phyloP scores from a whole-genome alignment of 2,797 vertebrate genomes.

The Sciurus carolinensis region DNA sequence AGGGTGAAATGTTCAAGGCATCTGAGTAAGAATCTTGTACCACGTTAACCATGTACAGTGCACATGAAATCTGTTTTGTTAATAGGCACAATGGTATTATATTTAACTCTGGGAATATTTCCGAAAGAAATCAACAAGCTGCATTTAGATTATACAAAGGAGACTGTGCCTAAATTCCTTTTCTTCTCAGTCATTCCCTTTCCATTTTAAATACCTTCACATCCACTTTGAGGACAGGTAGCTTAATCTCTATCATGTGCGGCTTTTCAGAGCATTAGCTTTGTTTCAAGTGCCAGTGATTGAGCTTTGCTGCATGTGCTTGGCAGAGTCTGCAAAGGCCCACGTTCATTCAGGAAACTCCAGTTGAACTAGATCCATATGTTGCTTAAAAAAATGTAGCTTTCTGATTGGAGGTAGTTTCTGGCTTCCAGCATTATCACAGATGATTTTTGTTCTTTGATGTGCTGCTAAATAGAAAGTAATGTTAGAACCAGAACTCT shows the following conservation, averaged over 20 bases:
- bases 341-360: constrained; percentile 89
- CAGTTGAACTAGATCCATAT: constrained; percentile 91
- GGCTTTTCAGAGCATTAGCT: constrained; percentile 88
- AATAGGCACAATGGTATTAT: constrained; percentile 13
- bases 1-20: constrained; percentile 68
- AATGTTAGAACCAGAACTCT: constrained; percentile 79
- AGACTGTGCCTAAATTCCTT: constrained; percentile 86
- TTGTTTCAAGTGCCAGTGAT: constrained; percentile 87
- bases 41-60: neutral
- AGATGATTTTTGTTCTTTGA: constrained; percentile 86
- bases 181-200: constrained; percentile 85
- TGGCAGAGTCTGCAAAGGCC: constrained; percentile 85
- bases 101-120: constrained; percentile 76
- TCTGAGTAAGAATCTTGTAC: neutral
- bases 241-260: constrained; percentile 91
- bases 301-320: constrained; percentile 85
- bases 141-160: constrained; percentile 57
- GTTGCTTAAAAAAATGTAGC: constrained; percentile 84
- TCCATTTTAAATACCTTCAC: constrained; percentile 87
- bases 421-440: constrained; percentile 83
- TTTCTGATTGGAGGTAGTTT: constrained; percentile 84
- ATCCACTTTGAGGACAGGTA: constrained; percentile 90
- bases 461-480: constrained; percentile 83
- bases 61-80: constrained; percentile 66
- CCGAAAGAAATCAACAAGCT: constrained; percentile 67